A percentile compares a stretch with the other conserved stretches of the same genome.
Conservation (phyloP, 2,797 vertebrate genomes). For the Crenuchus spilurus region DNA sequence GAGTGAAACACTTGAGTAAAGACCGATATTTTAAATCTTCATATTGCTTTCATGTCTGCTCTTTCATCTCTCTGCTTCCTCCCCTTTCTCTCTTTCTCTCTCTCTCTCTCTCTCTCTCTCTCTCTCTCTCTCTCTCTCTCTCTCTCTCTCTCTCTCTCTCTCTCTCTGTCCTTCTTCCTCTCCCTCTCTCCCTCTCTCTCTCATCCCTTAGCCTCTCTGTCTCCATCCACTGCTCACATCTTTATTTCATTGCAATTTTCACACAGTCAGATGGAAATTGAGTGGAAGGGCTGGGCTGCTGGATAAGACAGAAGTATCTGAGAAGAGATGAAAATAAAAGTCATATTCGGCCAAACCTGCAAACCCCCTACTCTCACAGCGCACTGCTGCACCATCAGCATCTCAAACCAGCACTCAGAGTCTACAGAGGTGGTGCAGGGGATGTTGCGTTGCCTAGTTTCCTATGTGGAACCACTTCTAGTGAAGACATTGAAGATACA, state of each 20-base stretch:
- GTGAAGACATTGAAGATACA: too few species aligned
- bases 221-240: conserved; percentile 72
- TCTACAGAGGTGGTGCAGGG: conserved; percentile 39
- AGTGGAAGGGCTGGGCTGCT: conserved; percentile 72
- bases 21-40: conserved; percentile 61
- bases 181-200: conserved; percentile 49
- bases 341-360: conserved; percentile 67
- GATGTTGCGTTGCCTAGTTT: conserved; percentile 30
- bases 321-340: conserved; percentile 76
- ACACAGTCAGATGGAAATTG: conserved; percentile 74
- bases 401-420: conserved; percentile 55
- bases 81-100: conserved; percentile 38
- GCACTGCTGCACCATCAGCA: conserved; percentile 60
- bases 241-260: conserved; percentile 79
- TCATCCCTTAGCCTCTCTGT: conserved; percentile 51
- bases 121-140: conserved; percentile 51
- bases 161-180: conserved; percentile 52
- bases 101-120: not conserved
- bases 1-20: conserved; percentile 59
- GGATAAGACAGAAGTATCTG: conserved; percentile 76
- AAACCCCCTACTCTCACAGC: conserved; percentile 39
- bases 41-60: conserved; percentile 64
- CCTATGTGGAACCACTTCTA: too few species aligned
- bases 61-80: conserved; percentile 57
- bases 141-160: conserved; percentile 19